A percentile compares a stretch with the other conserved stretches of the same genome.
phyloP scores from a whole-genome alignment of 2,797 vertebrate species.

The Eulemur coronatus region DNA sequence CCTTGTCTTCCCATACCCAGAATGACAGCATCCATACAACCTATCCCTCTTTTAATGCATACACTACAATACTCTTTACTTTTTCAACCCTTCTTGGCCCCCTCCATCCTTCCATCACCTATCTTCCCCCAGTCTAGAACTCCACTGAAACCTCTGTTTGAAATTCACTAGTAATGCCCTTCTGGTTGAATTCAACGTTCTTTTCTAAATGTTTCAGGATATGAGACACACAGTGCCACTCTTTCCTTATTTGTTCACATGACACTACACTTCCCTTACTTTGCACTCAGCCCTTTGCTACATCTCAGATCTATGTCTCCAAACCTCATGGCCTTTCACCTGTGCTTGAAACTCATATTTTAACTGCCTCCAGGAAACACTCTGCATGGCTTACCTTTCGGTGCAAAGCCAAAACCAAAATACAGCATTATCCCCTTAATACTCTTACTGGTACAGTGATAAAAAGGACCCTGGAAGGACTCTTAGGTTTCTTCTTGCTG shows the following conservation, averaged over 20 bases:
- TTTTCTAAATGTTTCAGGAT: background rate
- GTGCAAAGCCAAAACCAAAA: constrained; percentile 3
- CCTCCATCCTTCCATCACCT: background rate
- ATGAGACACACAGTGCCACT: background rate
- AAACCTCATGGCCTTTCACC: background rate
- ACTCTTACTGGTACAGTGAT: background rate
- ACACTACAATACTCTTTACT: background rate
- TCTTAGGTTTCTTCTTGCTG: background rate
- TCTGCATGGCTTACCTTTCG: background rate
- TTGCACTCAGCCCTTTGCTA: background rate
- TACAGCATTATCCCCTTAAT: background rate
- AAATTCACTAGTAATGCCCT: background rate
- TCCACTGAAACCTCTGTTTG: background rate
- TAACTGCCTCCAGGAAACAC: background rate
- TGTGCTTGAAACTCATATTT: background rate
- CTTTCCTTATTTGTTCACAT: background rate
- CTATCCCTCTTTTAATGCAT: background rate
- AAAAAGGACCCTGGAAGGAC: background rate
- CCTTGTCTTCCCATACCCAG: background rate
- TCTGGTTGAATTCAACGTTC: background rate
- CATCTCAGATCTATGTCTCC: background rate
- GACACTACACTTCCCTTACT: background rate
- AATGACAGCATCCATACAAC: background rate
- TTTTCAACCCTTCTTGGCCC: background rate
- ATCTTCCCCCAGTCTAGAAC: background rate